Conservation (phyloP, 2,113 vertebrate genomes). For the Dipodomys ordii region DNA sequence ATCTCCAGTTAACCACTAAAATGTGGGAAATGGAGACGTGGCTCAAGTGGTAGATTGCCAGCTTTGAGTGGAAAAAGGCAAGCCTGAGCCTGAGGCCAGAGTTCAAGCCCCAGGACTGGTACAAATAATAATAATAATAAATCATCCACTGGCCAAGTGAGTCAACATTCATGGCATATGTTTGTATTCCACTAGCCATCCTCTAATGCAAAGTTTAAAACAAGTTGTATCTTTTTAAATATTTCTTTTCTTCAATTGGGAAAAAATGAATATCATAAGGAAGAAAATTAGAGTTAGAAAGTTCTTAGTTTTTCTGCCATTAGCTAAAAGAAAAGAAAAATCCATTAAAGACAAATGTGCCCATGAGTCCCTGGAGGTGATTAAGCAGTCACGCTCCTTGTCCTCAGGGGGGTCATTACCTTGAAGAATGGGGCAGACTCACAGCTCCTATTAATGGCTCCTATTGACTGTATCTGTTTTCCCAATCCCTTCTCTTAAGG, state of each 20-base stretch:
- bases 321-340: slow-evolving; percentile 26
- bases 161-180: too few relatives aligned
- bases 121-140: too few relatives aligned
- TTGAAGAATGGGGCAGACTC: slow-evolving; percentile 57
- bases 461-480: slow-evolving; percentile 63
- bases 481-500: slow-evolving; percentile 43
- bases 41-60: too few relatives aligned
- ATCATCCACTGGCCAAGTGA: background rate
- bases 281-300: slow-evolving; percentile 40
- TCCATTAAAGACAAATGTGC: slow-evolving; percentile 59
- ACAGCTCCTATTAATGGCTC: slow-evolving; percentile 51
- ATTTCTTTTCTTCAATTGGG: background rate
- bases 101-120: too few relatives aligned
- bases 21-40: too few relatives aligned
- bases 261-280: slow-evolving; percentile 46
- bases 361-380: slow-evolving; percentile 48
- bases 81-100: too few relatives aligned
- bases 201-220: slow-evolving; percentile 3
- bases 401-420: slow-evolving; percentile 47
- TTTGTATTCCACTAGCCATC: background rate
- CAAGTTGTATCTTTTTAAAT: slow-evolving; percentile 7
- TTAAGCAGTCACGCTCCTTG: slow-evolving; percentile 16
- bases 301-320: slow-evolving; percentile 56
- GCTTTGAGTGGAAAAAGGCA: too few relatives aligned
- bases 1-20: too few relatives aligned